Base-by-base conservation (phyloP, 2,888 invertebrate species). In the Epsilonema sp. region DNA sequence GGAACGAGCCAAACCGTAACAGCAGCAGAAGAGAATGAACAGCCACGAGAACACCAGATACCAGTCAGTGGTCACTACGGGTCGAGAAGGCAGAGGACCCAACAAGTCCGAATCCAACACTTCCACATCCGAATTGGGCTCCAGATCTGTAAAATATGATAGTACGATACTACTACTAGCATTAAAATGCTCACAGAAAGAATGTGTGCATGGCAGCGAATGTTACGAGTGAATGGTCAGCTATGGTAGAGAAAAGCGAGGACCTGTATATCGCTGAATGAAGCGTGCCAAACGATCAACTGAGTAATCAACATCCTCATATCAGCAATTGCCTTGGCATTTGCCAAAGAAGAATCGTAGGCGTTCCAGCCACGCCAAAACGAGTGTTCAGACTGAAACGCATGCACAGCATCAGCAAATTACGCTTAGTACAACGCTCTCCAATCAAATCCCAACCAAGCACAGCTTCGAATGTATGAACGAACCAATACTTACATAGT, bases 331-430 rank as follows among this genome's bases (percentile, higher is more conserved):
- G 84, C 78, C 54, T 81, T 74, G 0, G 85, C 85, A 66, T 85
- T 86, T 87, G 85, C 58, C 89, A 83, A 52, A 90, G 72, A 70
- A 87, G 75, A 26, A 87, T 64, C 2, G 85, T 83, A 5, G 89
- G 89, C 37, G 89, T 79, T 20, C 85, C 86, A 8, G 85, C 79
- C 49, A 87, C 81, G 11, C 87, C 87, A 67, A 82, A 85, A 57
- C 85, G 82, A 0, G 85, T 82, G 68, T 85, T 87, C 44, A 85
- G 52, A 8, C 67, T 65, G 31, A 48, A 55, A 56, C 43, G 46
- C n/a, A n/a, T n/a, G n/a, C n/a, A n/a, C n/a, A n/a, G n/a, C n/a
- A n/a, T n/a, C n/a, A n/a, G n/a, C n/a, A n/a, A n/a, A n/a, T n/a
- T n/a, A n/a, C n/a, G n/a, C n/a, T n/a, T n/a, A n/a, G n/a, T n/a